These are phyloP conservation scores for Hoplias malabaricus DNA, from an alignment of 2,113 vertebrate species.

Conservation along the genomic window DNA sequence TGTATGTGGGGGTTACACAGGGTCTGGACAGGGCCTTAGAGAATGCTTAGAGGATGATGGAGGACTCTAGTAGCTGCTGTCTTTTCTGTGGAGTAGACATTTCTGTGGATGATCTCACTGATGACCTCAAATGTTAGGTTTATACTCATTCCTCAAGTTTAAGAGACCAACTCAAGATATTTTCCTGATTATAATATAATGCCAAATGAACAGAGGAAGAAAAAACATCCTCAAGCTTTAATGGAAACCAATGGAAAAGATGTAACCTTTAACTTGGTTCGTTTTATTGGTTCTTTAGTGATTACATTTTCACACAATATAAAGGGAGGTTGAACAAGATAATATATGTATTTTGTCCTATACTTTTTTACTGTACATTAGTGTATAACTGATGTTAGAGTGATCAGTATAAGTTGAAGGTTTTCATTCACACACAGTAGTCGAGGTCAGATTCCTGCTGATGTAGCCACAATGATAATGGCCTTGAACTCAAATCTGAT, in stretches of 20 bases:
- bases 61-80: not conserved
- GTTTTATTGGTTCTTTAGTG: too few relatives aligned
- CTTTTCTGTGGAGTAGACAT: not conserved
- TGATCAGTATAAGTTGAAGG: not conserved
- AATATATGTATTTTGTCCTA: too few relatives aligned
- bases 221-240: too few relatives aligned
- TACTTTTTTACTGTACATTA: too few relatives aligned
- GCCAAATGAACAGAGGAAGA: too few relatives aligned
- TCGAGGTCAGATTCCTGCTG: constrained; percentile 33
- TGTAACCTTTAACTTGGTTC: too few relatives aligned
- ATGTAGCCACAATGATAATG: constrained; percentile 44
- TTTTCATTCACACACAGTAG: not conserved
- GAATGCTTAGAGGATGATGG: constrained; percentile 25
- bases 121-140: not conserved
- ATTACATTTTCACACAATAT: too few relatives aligned
- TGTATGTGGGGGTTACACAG: constrained; percentile 15
- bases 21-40: constrained; percentile 10
- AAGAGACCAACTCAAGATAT: not conserved
- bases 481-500: constrained; percentile 45
- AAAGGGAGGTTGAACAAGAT: too few relatives aligned
- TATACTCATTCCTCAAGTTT: not conserved
- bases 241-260: too few relatives aligned
- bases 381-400: not conserved
- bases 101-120: not conserved
- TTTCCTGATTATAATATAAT: not conserved